These are phyloP conservation scores for Microcebus murinus DNA, from an alignment of 2,113 vertebrate genomes.

Conservation along the genomic window DNA sequence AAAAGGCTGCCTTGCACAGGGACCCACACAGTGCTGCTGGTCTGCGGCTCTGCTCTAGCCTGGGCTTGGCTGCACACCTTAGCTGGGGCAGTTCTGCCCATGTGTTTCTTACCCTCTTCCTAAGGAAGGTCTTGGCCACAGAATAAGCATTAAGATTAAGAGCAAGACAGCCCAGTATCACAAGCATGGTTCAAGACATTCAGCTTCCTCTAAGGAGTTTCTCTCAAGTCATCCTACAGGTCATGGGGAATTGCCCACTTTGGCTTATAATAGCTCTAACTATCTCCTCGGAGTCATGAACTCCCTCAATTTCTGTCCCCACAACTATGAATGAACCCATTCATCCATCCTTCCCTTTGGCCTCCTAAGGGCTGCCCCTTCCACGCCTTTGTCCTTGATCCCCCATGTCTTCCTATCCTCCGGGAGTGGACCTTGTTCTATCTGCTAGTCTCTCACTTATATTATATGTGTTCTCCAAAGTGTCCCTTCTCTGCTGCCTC, in stretches of 20 bases:
- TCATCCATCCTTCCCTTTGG: not conserved
- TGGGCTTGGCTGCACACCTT: too few relatives aligned
- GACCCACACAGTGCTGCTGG: not conserved
- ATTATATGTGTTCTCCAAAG: not conserved
- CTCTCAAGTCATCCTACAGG: not conserved
- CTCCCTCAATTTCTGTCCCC: not conserved
- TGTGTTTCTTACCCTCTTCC: too few relatives aligned
- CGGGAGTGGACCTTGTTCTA: not conserved
- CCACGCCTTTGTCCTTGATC: not conserved
- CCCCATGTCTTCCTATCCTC: not conserved
- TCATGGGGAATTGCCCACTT: not conserved
- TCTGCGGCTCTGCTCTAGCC: not conserved
- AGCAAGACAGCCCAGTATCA: too few relatives aligned
- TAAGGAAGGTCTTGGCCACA: too few relatives aligned
- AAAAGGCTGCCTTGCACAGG: not conserved
- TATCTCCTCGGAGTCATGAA: not conserved
- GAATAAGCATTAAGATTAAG: too few relatives aligned
- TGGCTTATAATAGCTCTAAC: not conserved
- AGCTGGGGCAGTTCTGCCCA: too few relatives aligned
- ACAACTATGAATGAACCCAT: not conserved
- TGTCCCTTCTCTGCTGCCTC: not conserved
- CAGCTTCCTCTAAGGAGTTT: not conserved
- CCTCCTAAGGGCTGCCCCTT: not conserved
- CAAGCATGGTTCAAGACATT: too few relatives aligned
- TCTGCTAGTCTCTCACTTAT: not conserved